Evolutionary conservation across 2,113 vertebrate genomes (phyloP).

Genomic region (Macroglossus sobrinus): DNA sequence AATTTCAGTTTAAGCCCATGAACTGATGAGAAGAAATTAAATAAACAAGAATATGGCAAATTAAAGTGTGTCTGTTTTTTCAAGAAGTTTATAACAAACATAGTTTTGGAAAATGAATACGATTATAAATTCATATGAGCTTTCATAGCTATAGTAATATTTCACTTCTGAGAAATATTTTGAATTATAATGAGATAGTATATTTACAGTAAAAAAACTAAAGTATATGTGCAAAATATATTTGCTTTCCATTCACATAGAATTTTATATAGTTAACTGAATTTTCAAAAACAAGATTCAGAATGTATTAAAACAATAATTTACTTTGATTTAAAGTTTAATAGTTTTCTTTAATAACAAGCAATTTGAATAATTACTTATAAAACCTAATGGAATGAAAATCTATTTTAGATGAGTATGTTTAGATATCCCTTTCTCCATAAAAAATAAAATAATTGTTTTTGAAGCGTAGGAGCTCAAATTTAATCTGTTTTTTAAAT

Average conservation of each 20-base stretch:
- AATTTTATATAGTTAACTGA: background rate
- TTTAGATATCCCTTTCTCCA: background rate
- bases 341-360: background rate
- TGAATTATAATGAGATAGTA: background rate
- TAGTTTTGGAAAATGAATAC: background rate
- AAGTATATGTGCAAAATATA: background rate
- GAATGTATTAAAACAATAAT: background rate
- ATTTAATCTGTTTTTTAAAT: conserved; percentile 43
- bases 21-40: background rate
- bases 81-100: background rate
- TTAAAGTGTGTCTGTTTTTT: background rate
- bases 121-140: background rate
- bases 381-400: background rate
- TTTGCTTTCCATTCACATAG: background rate
- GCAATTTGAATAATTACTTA: background rate
- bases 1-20: background rate
- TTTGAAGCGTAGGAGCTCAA: background rate
- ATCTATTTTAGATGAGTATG: background rate
- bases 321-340: background rate
- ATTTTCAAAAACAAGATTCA: background rate
- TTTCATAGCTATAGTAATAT: background rate
- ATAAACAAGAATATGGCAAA: background rate
- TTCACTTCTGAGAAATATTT: background rate
- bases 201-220: background rate
- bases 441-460: background rate